Evolutionary conservation across 2,888 invertebrate species (phyloP), one percentile per base, ranked within the genome.

Genomic region (Congeria kusceri): DNA sequence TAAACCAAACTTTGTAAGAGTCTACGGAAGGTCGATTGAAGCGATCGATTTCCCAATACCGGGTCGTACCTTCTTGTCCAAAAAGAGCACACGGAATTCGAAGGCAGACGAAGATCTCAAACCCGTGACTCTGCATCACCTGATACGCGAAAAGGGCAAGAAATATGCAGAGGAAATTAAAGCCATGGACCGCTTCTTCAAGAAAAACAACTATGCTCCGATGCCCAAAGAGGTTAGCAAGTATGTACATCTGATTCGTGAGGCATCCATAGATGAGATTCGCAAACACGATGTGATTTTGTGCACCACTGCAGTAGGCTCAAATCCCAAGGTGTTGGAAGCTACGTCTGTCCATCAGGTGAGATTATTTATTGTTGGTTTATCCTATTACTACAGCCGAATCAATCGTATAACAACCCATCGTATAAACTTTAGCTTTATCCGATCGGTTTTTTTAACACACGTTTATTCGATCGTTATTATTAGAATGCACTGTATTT

Each of bases 31-130:
- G 25, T 79, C 86, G 0, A 79, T 89, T 39, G 92, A 89, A 72
- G 69, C 80, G 13, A 70, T 80, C 18, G 88, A 88, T 39, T 92
- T 85, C 65, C 92, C 92, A 0, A 77, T 90, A 18, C 92, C 92
- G 11, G 78, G 85, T 0, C 79, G 83, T 20, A 80, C 85, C 28
- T 77, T 82, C 29, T 58, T 84, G 7, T 62, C 75, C 2, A 81
- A 69, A 23, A 82, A 77, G 28, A 79, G 81, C 20, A 69, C 80
- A 9, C 75, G 63, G 20, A 75, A 68, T 61, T 61, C 72, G 0
- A 78, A 75, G 49, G 74, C 80, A 2, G 83, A 85, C 18, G 70
- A 64, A n/a, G 61, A 68, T 4, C 66, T 88, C 20, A 59, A 70
- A 29, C 68, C 83, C 1, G 70, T 82, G n/a, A 66, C 83, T 0